Base-by-base conservation (phyloP, 2,113 vertebrate genomes). In the Campylomormyrus tamandua region DNA sequence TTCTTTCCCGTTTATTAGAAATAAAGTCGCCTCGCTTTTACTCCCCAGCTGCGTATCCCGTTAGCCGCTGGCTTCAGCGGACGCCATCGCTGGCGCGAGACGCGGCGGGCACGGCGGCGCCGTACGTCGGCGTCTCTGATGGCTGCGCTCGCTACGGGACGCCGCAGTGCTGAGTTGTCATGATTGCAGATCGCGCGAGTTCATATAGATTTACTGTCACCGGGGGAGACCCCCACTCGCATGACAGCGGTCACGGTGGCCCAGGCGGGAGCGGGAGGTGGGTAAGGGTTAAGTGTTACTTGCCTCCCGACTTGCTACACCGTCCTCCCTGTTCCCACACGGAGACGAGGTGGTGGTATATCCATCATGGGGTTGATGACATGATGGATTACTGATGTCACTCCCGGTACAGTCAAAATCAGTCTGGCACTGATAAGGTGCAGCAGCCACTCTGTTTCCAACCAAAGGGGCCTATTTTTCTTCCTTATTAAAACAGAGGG, bases 361-460 rank as follows among this genome's bases (percentile, higher is more conserved):
- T 93, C 94, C 94, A 94, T 96, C 94, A 93, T 92, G 1, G 62
- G 88, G 92, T 94, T 92, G 97, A 96, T 95, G 97, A 96, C 97
- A 96, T 95, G 96, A 97, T 96, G 96, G 96, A 97, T 96, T 94
- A 95, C 94, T 93, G 89, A 77, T 96, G 96, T 97, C 97, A 95
- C 93, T 95, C 95, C 97, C 95, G 94, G 94, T 94, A 93, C 93
- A 93, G 94, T 95, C 95, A 95, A 95, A 95, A 95, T 96, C 96
- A 95, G 94, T 96, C 94, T 91, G 92, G 94, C 93, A 85, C 94
- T 70, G 96, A 96, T 96, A 96, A 97, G 95, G 92, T 92, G 92
- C 94, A 92, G 92, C 88, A 90, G 93, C 93, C 94, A 94, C 93
- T 92, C 94, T 91, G 93, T 92, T 92, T 92, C 86, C 91, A 91